Percentiles rank a stretch among this genome's conserved stretches.
These are phyloP conservation scores for Anarhynchus alexandrinus DNA, from an alignment of 2,113 vertebrate genomes.

Conservation along the genomic window DNA sequence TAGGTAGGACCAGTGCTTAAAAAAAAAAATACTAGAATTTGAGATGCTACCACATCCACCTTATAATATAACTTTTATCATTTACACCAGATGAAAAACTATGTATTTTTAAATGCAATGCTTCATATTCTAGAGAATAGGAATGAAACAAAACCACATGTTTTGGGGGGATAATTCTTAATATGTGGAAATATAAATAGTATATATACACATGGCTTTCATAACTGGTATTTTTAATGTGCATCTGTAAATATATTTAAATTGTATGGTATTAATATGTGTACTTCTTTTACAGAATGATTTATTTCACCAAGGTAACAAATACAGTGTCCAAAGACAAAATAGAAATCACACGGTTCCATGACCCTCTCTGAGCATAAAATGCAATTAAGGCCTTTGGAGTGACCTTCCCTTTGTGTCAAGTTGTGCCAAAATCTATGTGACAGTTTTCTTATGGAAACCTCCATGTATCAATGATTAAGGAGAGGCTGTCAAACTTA, in stretches of 20 bases:
- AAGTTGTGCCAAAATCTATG: conserved; percentile 5
- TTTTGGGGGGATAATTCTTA: neutral
- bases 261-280: neutral
- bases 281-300: neutral
- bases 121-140: neutral
- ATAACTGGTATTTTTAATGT: neutral
- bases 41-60: neutral
- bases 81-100: neutral
- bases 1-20: neutral
- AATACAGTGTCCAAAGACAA: neutral
- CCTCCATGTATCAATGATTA: conserved; percentile 18
- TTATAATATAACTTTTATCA: too few species aligned
- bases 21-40: neutral
- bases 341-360: neutral
- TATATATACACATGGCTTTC: neutral
- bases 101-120: neutral
- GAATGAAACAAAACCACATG: neutral
- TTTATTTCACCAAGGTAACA: neutral
- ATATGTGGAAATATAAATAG: neutral
- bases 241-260: neutral
- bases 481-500: neutral
- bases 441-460: conserved; percentile 39
- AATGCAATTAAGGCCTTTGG: conserved; percentile 21
- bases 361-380: neutral
- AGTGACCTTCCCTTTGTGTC: conserved; percentile 37